Evolutionary conservation across 1,140 invertebrate genomes (phyloP).

Genomic region (Aradophagus sp.): DNA sequence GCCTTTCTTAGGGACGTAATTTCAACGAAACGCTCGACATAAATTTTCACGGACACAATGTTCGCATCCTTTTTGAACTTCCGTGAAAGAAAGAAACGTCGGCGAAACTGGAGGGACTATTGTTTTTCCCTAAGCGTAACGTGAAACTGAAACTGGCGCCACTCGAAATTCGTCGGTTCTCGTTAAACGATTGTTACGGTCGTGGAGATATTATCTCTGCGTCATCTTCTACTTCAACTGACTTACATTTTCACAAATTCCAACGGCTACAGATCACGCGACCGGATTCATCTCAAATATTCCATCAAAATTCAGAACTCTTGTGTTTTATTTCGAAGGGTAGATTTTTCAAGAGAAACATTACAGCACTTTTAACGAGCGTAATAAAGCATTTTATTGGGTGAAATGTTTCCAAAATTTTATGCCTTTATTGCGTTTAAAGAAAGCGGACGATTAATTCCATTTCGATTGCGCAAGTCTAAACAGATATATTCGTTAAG

Average conservation of each 20-base stretch:
- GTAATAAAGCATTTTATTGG: conserved; percentile 41
- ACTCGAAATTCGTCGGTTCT: conserved; percentile 60
- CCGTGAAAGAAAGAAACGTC: conserved; percentile 31
- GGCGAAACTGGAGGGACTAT: conserved; percentile 53
- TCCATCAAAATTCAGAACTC: conserved; percentile 39
- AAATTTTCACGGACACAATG: conserved; percentile 5
- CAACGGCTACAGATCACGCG: conserved; percentile 37
- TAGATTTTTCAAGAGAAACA: no score
- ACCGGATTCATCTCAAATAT: conserved; percentile 33
- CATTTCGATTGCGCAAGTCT: conserved; percentile 32
- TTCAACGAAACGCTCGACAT: conserved; percentile 7
- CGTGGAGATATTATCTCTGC: conserved; percentile 67
- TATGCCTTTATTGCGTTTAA: conserved; percentile 41
- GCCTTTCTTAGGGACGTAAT: no score
- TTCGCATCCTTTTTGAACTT: conserved; percentile 23
- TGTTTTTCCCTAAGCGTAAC: conserved; percentile 57
- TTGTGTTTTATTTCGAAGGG: conserved; percentile 31
- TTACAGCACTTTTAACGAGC: conserved; percentile 44
- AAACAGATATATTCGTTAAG: not conserved
- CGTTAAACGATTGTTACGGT: conserved; percentile 71
- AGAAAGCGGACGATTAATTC: conserved; percentile 27
- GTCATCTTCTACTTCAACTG: conserved; percentile 51
- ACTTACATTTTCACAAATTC: conserved; percentile 64
- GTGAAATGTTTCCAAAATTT: conserved; percentile 30
- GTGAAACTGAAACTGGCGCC: conserved; percentile 66